Conservation (phyloP, 2,888 invertebrate species). For the Hylaea fasciaria region DNA sequence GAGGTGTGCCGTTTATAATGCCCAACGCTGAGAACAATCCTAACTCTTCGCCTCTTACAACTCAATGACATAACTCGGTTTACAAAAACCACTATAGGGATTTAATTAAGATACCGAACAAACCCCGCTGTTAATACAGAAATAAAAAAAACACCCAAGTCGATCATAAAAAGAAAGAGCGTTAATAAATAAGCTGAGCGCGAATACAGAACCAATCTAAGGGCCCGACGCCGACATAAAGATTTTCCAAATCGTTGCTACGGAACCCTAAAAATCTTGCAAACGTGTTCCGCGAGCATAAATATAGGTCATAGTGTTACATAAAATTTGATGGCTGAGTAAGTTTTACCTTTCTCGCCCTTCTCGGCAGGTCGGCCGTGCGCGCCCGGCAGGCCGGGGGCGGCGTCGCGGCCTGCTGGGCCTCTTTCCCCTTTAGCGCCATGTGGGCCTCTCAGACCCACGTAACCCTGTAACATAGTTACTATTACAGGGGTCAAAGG, state of each 20-base stretch:
- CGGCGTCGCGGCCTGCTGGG: constrained; percentile 88
- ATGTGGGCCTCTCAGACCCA: constrained; percentile 83
- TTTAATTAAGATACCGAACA: constrained; percentile 6
- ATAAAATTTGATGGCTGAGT: constrained; percentile 84
- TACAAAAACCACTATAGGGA: too few species aligned
- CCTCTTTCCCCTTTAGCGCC: constrained; percentile 89
- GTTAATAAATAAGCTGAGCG: constrained; percentile 71
- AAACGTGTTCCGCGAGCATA: constrained; percentile 73
- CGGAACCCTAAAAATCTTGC: constrained; percentile 77
- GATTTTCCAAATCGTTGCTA: constrained; percentile 80
- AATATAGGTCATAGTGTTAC: constrained; percentile 80
- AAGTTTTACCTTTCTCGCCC: constrained; percentile 87
- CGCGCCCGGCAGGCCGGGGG: constrained; percentile 85
- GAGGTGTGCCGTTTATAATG: too few species aligned
- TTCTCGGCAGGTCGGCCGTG: constrained; percentile 88
- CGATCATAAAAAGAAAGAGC: constrained; percentile 67
- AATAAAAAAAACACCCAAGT: constrained; percentile 58
- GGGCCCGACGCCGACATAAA: constrained; percentile 72
- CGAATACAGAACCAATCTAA: constrained; percentile 62
- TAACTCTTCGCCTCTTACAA: too few species aligned
- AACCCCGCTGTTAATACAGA: constrained; percentile 49
- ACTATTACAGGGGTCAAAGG: constrained; percentile 63
- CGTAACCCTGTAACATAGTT: constrained; percentile 78
- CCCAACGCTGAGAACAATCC: too few species aligned
- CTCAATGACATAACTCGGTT: too few species aligned